Evolutionary conservation across 2,113 vertebrate species (phyloP), one percentile per base, ranked within the genome.

Genomic region (Haplotaxodon microlepis): DNA sequence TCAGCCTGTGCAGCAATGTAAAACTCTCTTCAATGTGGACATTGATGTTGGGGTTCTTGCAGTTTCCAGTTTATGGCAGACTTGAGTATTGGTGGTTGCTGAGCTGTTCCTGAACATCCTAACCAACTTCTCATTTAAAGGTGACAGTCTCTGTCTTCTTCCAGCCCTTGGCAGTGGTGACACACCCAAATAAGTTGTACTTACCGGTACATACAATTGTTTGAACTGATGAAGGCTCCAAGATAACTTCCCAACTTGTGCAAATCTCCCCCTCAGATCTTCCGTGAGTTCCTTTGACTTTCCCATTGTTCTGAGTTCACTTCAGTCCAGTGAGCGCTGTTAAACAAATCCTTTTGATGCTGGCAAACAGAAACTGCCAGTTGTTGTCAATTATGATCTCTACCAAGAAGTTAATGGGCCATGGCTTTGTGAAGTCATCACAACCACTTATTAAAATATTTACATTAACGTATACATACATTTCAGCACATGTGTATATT

Each of bases 281-380:
- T 38, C 61, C 10, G 0, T 69, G 63, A 69, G 34, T 69, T 69
- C 36, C 7, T 40, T 21, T 8, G 36, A 69, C 0, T 21, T 40
- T 0, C 11, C 34, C 19, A 69, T 40, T 8, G 63, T 69, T 69
- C 19, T 40, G 36, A 21, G 11, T 40, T 66, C 61, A 69, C 36
- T 40, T 21, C 1, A 69, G 11, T 21, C 11, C 0, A 69, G 4
- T 40, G 34, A 69, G 34, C 19, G 7, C 63, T 69, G 63, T 69
- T 40, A 69, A 24, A 69, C 63, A 40, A 40, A 69, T 69, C 8
- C 5, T 71, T 42, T 73, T 47, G 24, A 76, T 47, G 36, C 8
- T 45, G 40, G 40, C 21, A 4, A 45, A 73, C 21, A 73, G 21
- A 45, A 73, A 76, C 21, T 29, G 0, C 14, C 21, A 76, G 69